Evolutionary conservation across 2,797 vertebrate genomes (phyloP), one percentile per base, ranked within the genome.

Genomic region (Salmo trutta): DNA sequence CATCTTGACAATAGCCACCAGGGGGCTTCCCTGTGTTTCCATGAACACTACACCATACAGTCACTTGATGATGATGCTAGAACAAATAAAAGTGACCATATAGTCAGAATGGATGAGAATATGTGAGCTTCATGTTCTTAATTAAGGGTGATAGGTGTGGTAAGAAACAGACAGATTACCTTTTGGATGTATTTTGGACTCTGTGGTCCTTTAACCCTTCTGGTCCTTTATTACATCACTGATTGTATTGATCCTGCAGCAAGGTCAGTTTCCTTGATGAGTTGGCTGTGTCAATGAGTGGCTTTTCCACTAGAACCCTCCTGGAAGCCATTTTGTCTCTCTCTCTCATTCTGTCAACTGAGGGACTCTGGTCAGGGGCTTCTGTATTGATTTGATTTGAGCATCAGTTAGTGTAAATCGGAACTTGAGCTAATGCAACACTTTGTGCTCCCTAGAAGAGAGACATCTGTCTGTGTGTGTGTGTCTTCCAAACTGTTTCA

Each of bases 331-430:
- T 52, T 64, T 79, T 79, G 66, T 71, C 68, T 82, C 56, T 88
- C 69, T 82, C 62, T 88, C 69, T 70, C 15, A 62, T 62, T 24
- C 59, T 79, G 83, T 80, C 78, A 85, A 76, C 85, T 86, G 41
- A 79, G 8, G 83, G 87, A 82, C 85, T 86, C 81, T 80, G 66
- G 77, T 83, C 73, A 77, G 66, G 78, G 82, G 76, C 79, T 36
- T 87, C 88, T 81, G 76, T 86, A 87, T 90, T 77, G 82, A 90
- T 77, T 73, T 69, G 70, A 31, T n/a, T 4, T 24, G 59, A 64
- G 59, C 59, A 14, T 24, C 59, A 4, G 59, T 47, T 47, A 47
- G 7, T 21, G 3, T 64, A 64, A 54, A 62, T 21, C 41, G 10
- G 2, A 12, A 47, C 12, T 12, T 12, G 10, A 47, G 10, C 41